These are phyloP conservation scores for Decapterus maruadsi DNA, from an alignment of 2,797 vertebrate genomes.

Conservation along the genomic window DNA sequence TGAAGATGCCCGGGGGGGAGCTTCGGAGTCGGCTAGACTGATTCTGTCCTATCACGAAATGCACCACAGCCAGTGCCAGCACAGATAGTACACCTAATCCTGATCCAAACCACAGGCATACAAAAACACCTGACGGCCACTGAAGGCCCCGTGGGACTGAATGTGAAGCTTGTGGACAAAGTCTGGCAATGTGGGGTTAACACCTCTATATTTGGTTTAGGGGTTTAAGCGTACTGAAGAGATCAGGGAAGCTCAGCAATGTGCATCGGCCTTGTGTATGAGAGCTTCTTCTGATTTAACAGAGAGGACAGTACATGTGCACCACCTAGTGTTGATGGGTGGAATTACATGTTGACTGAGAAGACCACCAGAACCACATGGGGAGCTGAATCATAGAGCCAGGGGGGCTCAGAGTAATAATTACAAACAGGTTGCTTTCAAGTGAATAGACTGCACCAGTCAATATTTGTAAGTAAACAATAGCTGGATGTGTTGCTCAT, in stretches of 20 bases:
- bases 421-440: not conserved
- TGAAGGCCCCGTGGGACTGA: not conserved
- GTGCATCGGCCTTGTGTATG: not conserved
- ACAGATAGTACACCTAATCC: slow-evolving; percentile 49
- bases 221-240: slow-evolving; percentile 28
- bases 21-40: not conserved
- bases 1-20: slow-evolving; percentile 5
- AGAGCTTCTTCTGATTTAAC: not conserved
- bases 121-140: slow-evolving; percentile 22
- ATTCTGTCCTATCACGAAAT: slow-evolving; percentile 5
- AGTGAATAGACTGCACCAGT: slow-evolving; percentile 1
- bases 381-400: not conserved
- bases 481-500: not conserved
- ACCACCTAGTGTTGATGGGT: slow-evolving; percentile 55
- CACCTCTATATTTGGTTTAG: slow-evolving; percentile 41
- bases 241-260: not conserved
- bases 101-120: slow-evolving; percentile 16
- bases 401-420: too few species aligned
- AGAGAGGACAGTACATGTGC: slow-evolving; percentile 24
- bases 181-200: slow-evolving; percentile 25
- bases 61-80: not conserved
- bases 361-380: not conserved
- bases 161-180: slow-evolving; percentile 37
- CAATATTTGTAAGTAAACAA: not conserved
- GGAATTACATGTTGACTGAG: slow-evolving; percentile 14